Evolutionary conservation across 2,888 invertebrate genomes (phyloP), one percentile per base, ranked within the genome.

Genomic region (Tromatobia lineatoria): DNA sequence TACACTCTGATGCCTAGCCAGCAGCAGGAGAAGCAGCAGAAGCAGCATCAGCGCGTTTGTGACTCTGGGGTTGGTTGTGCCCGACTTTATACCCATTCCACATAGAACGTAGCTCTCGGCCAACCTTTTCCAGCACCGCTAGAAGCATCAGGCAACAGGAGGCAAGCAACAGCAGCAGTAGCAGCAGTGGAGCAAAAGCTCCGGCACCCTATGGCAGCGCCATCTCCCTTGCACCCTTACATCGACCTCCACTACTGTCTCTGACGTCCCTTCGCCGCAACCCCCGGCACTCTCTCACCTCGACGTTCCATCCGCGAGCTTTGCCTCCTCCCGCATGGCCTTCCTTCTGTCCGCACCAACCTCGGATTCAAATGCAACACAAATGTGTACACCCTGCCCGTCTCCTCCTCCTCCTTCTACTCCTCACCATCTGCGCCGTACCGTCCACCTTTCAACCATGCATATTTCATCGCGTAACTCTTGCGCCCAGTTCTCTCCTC

Each of bases 351-450:
- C 78, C 18, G 69, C 25, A 50, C 64, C 79, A 73, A 75, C 78
- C 86, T 79, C 82, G 79, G 87, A 88, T 89, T 88, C 89, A 83
- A 88, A 87, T 85, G 87, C 86, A 83, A 84, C 85, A 73, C 81
- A 85, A 83, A 74, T 67, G 77, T 82, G 76, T 64, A 71, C 64
- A 64, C 42, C 82, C 76, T 69, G 45, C 18, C 29, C 77, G 64
- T 34, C 47, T 18, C 52, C 71, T 29, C 29, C 6, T 29, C 29
- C 29, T 29, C 29, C n/a, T n/a, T n/a, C 34, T 34, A 45, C 64
- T 57, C n/a, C 50, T 47, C 50, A 59, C 45, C 59, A 34, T 52
- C 57, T 73, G 47, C 29, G 52, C 71, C 66, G 66, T 79, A 54
- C 75, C 80, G 52, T 80, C 66, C 74, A 77, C 70, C 78, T 82